Percentiles rank a stretch among this genome's conserved stretches.
Evolutionary conservation across 2,888 invertebrate genomes (phyloP).

Genomic region (Anoncus sp.): DNA sequence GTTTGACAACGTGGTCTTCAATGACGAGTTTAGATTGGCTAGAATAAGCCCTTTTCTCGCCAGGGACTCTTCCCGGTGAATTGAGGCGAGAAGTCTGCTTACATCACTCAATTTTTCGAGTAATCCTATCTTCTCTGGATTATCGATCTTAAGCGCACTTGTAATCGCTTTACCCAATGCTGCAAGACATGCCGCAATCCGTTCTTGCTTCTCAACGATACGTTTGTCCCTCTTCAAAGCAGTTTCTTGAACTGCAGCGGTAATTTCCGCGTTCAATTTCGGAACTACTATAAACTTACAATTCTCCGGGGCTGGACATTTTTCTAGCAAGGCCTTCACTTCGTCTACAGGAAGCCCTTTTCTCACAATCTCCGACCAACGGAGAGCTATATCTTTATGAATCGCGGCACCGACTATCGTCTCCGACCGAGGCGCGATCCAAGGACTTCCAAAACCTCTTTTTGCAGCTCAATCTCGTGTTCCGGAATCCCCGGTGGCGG

Average conservation of each 20-base stretch:
- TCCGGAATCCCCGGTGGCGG: slow-evolving; percentile 18
- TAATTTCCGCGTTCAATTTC: slow-evolving; percentile 52
- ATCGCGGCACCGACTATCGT: slow-evolving; percentile 21
- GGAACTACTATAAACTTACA: slow-evolving; percentile 48
- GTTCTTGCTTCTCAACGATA: slow-evolving; percentile 51
- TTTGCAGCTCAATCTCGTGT: slow-evolving; percentile 49
- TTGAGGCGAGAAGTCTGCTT: slow-evolving; percentile 38
- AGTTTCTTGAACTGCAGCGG: slow-evolving; percentile 41
- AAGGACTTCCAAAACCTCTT: slow-evolving; percentile 22
- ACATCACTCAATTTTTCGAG: slow-evolving; percentile 44
- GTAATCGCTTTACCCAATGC: slow-evolving; percentile 43
- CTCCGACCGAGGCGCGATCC: slow-evolving; percentile 32
- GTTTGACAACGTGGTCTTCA: slow-evolving; percentile 54
- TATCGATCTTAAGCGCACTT: slow-evolving; percentile 24
- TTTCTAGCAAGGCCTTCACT: slow-evolving; percentile 39
- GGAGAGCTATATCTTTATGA: slow-evolving; percentile 49
- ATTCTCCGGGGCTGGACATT: slow-evolving; percentile 54
- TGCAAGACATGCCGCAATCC: slow-evolving; percentile 37
- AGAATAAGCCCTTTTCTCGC: slow-evolving; percentile 41
- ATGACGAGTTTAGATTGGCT: slow-evolving; percentile 41
- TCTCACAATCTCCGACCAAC: slow-evolving; percentile 47
- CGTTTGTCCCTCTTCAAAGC: slow-evolving; percentile 41
- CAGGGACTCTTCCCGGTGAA: slow-evolving; percentile 46
- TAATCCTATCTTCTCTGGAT: slow-evolving; percentile 35
- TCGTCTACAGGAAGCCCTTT: slow-evolving; percentile 52